phyloP scores from a whole-genome alignment of 1,140 invertebrate species.

The Chlorops oryzae region DNA sequence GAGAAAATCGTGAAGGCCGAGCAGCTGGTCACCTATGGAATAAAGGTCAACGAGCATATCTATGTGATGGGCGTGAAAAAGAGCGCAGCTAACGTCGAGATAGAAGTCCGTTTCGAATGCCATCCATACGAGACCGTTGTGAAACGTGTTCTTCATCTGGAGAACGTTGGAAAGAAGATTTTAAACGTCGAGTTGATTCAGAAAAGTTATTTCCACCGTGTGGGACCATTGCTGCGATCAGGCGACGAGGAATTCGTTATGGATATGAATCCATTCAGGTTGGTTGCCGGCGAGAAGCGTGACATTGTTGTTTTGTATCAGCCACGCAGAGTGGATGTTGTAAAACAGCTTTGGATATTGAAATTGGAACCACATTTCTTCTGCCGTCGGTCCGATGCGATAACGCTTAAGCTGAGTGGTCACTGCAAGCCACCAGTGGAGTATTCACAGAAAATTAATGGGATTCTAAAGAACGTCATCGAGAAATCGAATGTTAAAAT shows the following conservation, averaged over 20 bases:
- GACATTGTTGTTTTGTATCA: constrained; percentile 20
- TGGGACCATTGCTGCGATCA: neutral
- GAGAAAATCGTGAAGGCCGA: constrained; percentile 15
- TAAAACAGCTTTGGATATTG: constrained; percentile 17
- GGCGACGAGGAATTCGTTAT: constrained; percentile 19
- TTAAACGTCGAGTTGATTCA: constrained; percentile 27
- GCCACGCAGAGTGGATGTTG: constrained; percentile 13
- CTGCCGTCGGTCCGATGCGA: constrained; percentile 1
- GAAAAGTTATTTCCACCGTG: constrained; percentile 16
- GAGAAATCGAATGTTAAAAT: constrained; percentile 17
- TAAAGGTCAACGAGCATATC: constrained; percentile 17
- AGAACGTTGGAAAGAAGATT: constrained; percentile 25
- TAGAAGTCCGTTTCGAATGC: constrained; percentile 22
- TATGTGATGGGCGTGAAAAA: neutral
- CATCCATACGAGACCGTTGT: constrained; percentile 20
- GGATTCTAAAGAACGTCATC: constrained; percentile 13
- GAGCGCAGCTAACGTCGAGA: neutral
- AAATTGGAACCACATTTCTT: constrained; percentile 22
- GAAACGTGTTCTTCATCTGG: constrained; percentile 23
- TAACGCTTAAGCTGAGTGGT: constrained; percentile 16
- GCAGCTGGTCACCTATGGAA: no score
- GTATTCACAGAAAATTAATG: constrained; percentile 23
- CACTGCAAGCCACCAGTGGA: constrained; percentile 25
- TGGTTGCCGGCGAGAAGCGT: constrained; percentile 24
- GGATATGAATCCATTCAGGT: constrained; percentile 3